Base-by-base conservation (phyloP, 1,140 invertebrate genomes). In the Dinothrombium tinctorium region DNA sequence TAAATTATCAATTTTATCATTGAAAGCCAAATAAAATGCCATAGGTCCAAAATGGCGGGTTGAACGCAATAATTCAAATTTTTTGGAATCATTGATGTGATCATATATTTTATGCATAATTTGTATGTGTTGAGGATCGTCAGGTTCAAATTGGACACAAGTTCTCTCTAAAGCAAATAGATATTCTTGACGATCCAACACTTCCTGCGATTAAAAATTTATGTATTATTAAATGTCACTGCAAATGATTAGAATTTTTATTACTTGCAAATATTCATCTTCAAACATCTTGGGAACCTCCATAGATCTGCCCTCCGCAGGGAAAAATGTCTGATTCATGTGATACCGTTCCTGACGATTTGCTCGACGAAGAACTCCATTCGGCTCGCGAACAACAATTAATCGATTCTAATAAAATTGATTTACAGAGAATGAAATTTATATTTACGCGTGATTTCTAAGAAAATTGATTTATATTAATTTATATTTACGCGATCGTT, bases 21-120 rank as follows among this genome's bases (percentile, higher is more conserved):
- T 69, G 69, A 76, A 75, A 5, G 69, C 70, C n/a, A 86, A 66
- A 59, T 86, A 77, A 58, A 94, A 94, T 1, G 70, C 68, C 57
- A 98, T 64, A 0, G 78, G 70, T 3, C 87, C 90, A 62, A 80
- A 96, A 63, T 92, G 86, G 22, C 90, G 67, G 0, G 89, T 95
- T 1, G 83, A 90, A 49, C 75, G 67, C 19, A 95, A 58, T 17
- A 59, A 41, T 35, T 87, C 66, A 57, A 75, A 92, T 26, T 69
- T 59, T 37, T 66, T 65, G 6, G 63, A 62, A 29, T 67, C 57
- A 55, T 81, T 69, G 32, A 90, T 54, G 50, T 74, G 65, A 40
- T 79, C 69, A 55, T 87, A 96, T 4, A 76, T 73, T 38, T 63
- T 57, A 32, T 71, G 67, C 1, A 68, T 70, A 7, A 87, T 54